Conservation (phyloP, 2,113 vertebrate species). For the Phalacrocorax carbo region DNA sequence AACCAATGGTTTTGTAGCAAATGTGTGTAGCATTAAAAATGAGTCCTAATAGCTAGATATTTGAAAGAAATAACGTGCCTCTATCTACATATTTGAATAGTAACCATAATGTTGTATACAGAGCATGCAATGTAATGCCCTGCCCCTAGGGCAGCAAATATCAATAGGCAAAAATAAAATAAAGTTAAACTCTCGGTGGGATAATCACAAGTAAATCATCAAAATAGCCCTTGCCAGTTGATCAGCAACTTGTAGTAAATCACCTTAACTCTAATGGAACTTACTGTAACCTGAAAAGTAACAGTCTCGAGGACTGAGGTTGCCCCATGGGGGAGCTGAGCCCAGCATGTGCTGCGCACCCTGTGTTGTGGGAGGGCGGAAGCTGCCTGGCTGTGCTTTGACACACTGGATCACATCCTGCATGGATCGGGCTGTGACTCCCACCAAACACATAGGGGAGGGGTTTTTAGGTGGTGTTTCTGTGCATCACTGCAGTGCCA, state of each 20-base stretch:
- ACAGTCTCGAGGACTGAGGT: background rate
- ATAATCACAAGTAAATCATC: conserved; percentile 11
- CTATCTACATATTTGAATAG: background rate
- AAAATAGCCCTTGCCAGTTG: background rate
- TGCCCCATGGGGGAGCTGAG: accelerated
- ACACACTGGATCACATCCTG: accelerated
- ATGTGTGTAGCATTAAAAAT: background rate
- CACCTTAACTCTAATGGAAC: background rate
- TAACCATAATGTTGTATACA: background rate
- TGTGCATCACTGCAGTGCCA: accelerated
- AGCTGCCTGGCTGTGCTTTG: accelerated
- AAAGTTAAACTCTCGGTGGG: background rate
- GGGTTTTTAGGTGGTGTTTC: accelerated
- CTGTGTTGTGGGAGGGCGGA: background rate
- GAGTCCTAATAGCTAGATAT: background rate
- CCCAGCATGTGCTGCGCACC: accelerated
- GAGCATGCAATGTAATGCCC: background rate
- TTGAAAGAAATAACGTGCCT: background rate
- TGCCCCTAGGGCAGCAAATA: background rate
- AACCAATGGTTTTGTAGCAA: background rate
- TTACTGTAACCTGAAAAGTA: background rate
- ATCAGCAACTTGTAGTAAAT: background rate
- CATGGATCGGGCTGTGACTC: accelerated
- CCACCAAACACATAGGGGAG: accelerated
- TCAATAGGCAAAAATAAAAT: background rate